Conservation (phyloP, 2,888 invertebrate species). For the Galerucella calmariensis region DNA sequence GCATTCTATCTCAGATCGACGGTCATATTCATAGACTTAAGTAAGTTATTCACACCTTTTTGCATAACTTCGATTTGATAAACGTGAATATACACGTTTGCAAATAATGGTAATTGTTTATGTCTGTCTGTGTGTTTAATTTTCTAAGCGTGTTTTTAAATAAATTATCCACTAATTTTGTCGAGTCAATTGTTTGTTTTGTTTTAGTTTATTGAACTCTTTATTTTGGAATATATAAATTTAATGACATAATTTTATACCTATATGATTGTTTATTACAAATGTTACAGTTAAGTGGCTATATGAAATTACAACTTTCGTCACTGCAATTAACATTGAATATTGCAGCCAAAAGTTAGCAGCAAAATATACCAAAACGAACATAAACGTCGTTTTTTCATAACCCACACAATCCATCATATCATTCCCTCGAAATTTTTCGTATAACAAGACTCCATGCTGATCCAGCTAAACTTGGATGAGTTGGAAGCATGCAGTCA, state of each 20-base stretch:
- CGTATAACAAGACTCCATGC: too few species aligned
- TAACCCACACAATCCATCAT: too few species aligned
- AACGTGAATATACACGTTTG: neutral
- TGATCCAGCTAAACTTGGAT: too few species aligned
- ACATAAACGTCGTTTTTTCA: too few species aligned
- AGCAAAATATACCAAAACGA: too few species aligned
- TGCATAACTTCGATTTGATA: neutral
- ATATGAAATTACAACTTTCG: too few species aligned
- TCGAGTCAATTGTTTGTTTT: constrained; percentile 3
- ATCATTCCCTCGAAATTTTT: too few species aligned
- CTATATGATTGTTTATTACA: too few species aligned
- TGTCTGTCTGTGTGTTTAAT: neutral
- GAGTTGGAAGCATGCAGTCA: too few species aligned
- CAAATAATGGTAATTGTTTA: neutral
- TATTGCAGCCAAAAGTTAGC: too few species aligned
- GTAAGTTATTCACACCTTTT: neutral
- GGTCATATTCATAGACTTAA: neutral
- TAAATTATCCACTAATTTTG: neutral
- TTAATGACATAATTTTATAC: constrained; percentile 3
- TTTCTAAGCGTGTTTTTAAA: constrained; percentile 5
- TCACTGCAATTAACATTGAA: too few species aligned
- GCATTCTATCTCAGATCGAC: neutral
- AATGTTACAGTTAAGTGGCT: too few species aligned
- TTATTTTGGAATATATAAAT: neutral
- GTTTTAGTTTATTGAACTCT: constrained; percentile 7